A percentile compares a stretch with the other conserved stretches of the same genome.
These are phyloP conservation scores for Eudemis profundana DNA, from an alignment of 2,888 invertebrate genomes.

Conservation along the genomic window DNA sequence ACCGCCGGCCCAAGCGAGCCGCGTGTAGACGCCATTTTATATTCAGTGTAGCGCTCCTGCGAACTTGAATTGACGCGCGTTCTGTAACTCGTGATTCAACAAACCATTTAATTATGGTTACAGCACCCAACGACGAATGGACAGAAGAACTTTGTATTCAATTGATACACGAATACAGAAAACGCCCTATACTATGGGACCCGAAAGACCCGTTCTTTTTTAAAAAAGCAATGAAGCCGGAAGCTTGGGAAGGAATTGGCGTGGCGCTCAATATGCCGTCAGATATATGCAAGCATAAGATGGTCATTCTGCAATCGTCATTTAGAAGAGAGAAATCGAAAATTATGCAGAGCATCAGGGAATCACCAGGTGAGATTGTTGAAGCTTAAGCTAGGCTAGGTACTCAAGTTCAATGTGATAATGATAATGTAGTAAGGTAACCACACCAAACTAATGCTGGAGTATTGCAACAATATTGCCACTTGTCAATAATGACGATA, in stretches of 20 bases:
- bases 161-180: conserved; percentile 58
- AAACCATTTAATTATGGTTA: conserved; percentile 49
- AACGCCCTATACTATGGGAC: conserved; percentile 60
- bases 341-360: conserved; percentile 50
- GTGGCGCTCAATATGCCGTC: conserved; percentile 48
- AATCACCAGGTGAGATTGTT: conserved; percentile 47
- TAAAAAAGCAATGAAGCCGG: conserved; percentile 54
- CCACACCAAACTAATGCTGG: too few species aligned
- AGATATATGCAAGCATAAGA: conserved; percentile 60
- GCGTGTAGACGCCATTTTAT: conserved; percentile 55
- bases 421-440: too few species aligned
- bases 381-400: conserved; percentile 6
- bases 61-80: conserved; percentile 56
- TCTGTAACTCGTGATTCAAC: conserved; percentile 47
- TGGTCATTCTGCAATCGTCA: conserved; percentile 59
- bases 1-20: conserved; percentile 31
- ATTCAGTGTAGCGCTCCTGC: conserved; percentile 58
- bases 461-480: too few species aligned
- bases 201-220: conserved; percentile 53
- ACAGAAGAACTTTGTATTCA: conserved; percentile 56
- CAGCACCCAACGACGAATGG: conserved; percentile 54
- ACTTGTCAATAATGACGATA: too few species aligned
- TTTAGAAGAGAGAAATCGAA: conserved; percentile 64
- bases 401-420: too few species aligned
- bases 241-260: conserved; percentile 58